These are phyloP conservation scores for Butorides virescens DNA, from an alignment of 2,113 vertebrate genomes.

Conservation along the genomic window DNA sequence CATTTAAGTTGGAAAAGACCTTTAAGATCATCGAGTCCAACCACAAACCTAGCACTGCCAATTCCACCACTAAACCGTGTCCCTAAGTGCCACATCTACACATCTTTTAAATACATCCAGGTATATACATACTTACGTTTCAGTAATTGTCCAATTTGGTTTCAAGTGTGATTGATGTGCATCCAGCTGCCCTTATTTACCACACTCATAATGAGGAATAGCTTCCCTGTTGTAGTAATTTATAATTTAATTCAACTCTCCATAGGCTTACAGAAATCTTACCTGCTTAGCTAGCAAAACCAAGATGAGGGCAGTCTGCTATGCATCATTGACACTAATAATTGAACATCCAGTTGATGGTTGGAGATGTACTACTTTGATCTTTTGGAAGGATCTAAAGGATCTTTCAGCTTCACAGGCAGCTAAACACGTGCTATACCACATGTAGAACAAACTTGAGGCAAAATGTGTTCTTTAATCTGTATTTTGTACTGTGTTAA, in stretches of 20 bases:
- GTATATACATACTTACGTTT: neutral
- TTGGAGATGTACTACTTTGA: neutral
- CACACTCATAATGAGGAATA: neutral
- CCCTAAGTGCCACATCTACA: too few relatives aligned
- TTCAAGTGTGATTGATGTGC: slow-evolving; percentile 21
- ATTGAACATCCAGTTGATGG: neutral
- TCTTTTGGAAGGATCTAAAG: neutral
- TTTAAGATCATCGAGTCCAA: too few relatives aligned
- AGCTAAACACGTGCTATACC: neutral
- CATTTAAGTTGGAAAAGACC: too few relatives aligned
- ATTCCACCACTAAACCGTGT: too few relatives aligned
- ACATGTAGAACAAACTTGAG: neutral
- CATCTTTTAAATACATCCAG: too few relatives aligned
- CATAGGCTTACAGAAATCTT: neutral
- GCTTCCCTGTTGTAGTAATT: neutral
- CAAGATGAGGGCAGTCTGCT: neutral
- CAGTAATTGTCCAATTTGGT: neutral
- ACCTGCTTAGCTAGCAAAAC: neutral
- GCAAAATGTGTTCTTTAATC: neutral
- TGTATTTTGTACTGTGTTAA: neutral
- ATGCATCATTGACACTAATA: neutral
- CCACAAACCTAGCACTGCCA: too few relatives aligned
- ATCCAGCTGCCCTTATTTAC: slow-evolving; percentile 16
- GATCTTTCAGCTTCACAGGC: neutral
- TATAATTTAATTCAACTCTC: neutral